Evolutionary conservation across 2,113 vertebrate species (phyloP).

Genomic region (Sander lucioperca): DNA sequence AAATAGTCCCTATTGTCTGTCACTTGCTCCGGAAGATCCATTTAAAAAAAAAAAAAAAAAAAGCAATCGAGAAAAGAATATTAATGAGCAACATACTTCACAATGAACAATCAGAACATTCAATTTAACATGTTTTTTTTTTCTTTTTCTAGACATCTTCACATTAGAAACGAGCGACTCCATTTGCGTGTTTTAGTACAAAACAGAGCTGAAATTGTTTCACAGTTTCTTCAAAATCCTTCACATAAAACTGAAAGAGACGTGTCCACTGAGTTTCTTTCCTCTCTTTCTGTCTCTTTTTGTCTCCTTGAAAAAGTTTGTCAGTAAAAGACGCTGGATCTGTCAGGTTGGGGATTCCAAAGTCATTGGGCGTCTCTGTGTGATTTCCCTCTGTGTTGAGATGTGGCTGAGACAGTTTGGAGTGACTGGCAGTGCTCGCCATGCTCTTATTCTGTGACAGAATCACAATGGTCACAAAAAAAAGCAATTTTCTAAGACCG

Average conservation of each 20-base stretch:
- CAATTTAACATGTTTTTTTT: constrained; percentile 73
- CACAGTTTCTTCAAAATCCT: constrained; percentile 80
- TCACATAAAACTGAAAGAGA: constrained; percentile 72
- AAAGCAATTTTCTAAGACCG: constrained; percentile 20
- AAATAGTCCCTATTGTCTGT: constrained; percentile 79
- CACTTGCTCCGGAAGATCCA: constrained; percentile 84
- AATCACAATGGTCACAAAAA: constrained; percentile 32
- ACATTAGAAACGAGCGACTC: constrained; percentile 81
- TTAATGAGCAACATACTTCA: constrained; percentile 83
- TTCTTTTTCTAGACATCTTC: constrained; percentile 76
- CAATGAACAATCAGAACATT: constrained; percentile 84
- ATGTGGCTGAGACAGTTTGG: constrained; percentile 11
- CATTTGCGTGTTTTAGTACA: constrained; percentile 66
- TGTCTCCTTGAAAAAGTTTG: constrained; percentile 55
- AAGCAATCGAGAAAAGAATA: constrained; percentile 69
- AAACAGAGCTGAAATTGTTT: constrained; percentile 74
- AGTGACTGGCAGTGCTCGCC: neutral
- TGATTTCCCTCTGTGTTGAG: constrained; percentile 31
- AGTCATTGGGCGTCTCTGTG: constrained; percentile 26
- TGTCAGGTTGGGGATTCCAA: neutral
- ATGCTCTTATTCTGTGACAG: constrained; percentile 32
- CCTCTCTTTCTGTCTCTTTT: constrained; percentile 25
- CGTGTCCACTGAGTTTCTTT: constrained; percentile 19
- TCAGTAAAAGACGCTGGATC: constrained; percentile 54
- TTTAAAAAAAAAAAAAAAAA: constrained; percentile 76